Conservation (phyloP, 2,888 invertebrate genomes). For the Girardia tigrina region DNA sequence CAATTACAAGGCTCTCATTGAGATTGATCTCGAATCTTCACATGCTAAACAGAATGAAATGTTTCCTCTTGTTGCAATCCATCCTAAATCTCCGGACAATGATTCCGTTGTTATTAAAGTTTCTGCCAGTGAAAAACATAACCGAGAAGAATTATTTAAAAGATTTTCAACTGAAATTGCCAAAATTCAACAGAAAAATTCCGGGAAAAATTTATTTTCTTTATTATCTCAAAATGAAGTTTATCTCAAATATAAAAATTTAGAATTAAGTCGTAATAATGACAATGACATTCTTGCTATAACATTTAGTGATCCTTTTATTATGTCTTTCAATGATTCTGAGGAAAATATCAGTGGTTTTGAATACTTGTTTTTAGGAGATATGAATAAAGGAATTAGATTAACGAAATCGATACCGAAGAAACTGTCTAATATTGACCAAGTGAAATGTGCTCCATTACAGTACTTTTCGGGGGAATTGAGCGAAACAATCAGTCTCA, state of each 20-base stretch:
- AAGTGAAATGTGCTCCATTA: background rate
- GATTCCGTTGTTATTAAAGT: background rate
- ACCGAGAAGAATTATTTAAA: background rate
- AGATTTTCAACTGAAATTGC: background rate
- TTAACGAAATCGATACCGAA: background rate
- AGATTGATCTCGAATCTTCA: background rate
- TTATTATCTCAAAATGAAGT: background rate
- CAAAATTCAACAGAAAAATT: background rate
- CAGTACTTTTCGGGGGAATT: background rate
- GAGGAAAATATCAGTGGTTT: background rate
- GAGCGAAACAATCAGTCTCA: background rate
- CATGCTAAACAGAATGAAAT: background rate
- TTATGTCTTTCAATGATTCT: background rate
- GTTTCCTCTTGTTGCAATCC: background rate
- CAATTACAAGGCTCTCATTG: background rate
- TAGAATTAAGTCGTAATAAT: background rate
- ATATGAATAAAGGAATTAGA: background rate
- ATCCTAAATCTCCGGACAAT: background rate
- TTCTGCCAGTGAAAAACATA: background rate
- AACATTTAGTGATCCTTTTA: background rate
- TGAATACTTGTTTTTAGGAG: background rate
- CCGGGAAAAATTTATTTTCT: background rate
- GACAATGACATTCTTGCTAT: background rate
- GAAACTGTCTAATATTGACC: background rate
- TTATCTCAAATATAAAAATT: background rate